Conservation (phyloP, 1,140 invertebrate species). For the Stratiolaelaps scimitus region DNA sequence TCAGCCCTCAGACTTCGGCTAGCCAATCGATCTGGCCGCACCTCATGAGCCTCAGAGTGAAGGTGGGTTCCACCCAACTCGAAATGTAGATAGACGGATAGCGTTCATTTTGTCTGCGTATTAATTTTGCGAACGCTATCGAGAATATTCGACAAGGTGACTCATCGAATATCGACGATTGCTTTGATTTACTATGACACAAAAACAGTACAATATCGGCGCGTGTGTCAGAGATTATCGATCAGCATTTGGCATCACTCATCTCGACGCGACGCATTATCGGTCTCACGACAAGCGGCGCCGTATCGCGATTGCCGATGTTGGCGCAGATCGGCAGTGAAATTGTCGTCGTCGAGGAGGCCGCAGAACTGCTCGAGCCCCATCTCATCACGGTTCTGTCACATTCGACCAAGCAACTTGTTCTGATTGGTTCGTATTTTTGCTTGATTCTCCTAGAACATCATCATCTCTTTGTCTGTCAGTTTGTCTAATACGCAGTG, state of each 20-base stretch:
- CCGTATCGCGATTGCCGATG: constrained; percentile 52
- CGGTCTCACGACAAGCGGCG: constrained; percentile 63
- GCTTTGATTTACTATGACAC: not conserved
- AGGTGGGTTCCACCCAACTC: too few species aligned
- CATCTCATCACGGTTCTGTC: constrained; percentile 60
- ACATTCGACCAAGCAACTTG: constrained; percentile 57
- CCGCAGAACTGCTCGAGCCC: constrained; percentile 65
- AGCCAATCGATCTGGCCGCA: too few species aligned
- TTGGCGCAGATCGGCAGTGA: constrained; percentile 49
- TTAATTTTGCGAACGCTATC: not conserved
- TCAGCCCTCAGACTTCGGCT: too few species aligned
- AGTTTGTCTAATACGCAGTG: too few species aligned
- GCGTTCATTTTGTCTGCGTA: not conserved
- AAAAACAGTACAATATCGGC: not conserved
- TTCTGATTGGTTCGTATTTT: constrained; percentile 68
- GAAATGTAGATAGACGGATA: not conserved
- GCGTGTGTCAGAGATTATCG: not conserved
- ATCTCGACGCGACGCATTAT: constrained; percentile 43
- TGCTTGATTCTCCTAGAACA: too few species aligned
- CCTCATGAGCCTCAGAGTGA: too few species aligned
- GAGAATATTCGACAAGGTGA: too few species aligned
- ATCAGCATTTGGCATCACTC: not conserved
- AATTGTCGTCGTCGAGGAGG: constrained; percentile 65
- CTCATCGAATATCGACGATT: too few species aligned
- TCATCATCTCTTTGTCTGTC: too few species aligned